Evolutionary conservation across 1,140 invertebrate species (phyloP), one percentile per base, ranked within the genome.

Genomic region (Penaeus vannamei): DNA sequence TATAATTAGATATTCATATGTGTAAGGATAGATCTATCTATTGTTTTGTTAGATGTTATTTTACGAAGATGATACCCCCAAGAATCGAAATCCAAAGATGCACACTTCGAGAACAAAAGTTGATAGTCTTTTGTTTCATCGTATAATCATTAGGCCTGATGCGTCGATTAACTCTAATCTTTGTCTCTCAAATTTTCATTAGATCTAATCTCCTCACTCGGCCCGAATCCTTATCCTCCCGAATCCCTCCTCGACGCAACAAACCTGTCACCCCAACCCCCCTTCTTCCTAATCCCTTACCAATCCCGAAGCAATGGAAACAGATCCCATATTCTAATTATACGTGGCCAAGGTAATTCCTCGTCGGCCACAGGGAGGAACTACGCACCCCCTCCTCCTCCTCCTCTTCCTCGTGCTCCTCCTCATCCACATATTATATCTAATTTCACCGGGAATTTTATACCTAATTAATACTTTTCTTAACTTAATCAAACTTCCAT

Each of bases 261-360:
- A 69, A 46, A 29, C 32, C 46, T 59, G 60, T 86, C 85, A 64
- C 77, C 66, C 42, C 84, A 19, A 53, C 76, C 64, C 22, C 36
- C 32, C 46, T 66, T 36, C 61, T 19, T 61, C 32, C 77, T 64
- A 64, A 86, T 80, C 77, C 85, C 85, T 86, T 60, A 86, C 62
- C 83, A 84, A 84, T 84, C 83, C 76, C 66, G 69, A 53, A 80
- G 59, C 85, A 86, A 86, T 86, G 85, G 80, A 86, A 86, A 86
- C 77, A 86, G 85, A 86, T 86, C 77, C 85, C 77, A 59, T 81
- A 76, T 86, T 86, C 85, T 86, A 86, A 86, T 86, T 86, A 86
- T 86, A 86, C 85, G 80, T 86, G 64, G 69, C 59, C 69, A 81
- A 61, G n/a, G 76, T 86, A 86, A 86, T 86, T 77, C 85, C 85